Evolutionary conservation across 2,113 vertebrate species (phyloP), one percentile per base, ranked within the genome.

Genomic region (Chrysochloris asiatica): DNA sequence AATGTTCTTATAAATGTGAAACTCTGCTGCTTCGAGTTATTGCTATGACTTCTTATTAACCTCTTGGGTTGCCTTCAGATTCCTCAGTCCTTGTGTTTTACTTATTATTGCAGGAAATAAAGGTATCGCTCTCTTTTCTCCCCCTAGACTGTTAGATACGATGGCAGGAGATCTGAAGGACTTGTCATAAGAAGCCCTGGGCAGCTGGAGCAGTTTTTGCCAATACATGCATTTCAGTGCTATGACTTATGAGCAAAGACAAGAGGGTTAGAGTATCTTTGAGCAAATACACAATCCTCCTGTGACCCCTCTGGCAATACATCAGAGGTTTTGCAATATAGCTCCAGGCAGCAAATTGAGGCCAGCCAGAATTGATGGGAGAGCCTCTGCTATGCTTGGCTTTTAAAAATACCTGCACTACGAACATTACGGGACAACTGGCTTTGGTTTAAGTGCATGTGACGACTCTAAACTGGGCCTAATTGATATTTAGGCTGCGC

Each of bases 101-200:
- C 52, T 61, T 88, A 43, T 78, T 94, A 93, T 86, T 94, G 71
- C 88, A 87, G 86, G 59, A 84, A 48, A 71, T 72, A 52, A 3
- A 33, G n/a, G 78, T 47, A 45, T 73, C 47, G 92, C 54, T 69
- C 67, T 22, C n/a, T n/a, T n/a, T 43, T 61, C 43, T 69, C 16
- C 33, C 61, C 69, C n/a, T 24, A 1, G 86, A 50, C 73, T 90
- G 75, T 88, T 90, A 83, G 67, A 88, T 24, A 83, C 30, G 76
- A 92, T 94, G 95, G 90, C 90, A 92, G 76, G 88, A 92, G 92
- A 95, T 95, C 90, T 93, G 59, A 97, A 81, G 71, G 59, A 26
- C 61, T 91, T 95, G 93, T 95, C 88, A 72, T 65, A 88, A 88
- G 83, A 91, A 92, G 86, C 65, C 38, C 85, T 50, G 47, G 92